Base-by-base conservation (phyloP, 2,888 invertebrate species). In the Blera fallax region DNA sequence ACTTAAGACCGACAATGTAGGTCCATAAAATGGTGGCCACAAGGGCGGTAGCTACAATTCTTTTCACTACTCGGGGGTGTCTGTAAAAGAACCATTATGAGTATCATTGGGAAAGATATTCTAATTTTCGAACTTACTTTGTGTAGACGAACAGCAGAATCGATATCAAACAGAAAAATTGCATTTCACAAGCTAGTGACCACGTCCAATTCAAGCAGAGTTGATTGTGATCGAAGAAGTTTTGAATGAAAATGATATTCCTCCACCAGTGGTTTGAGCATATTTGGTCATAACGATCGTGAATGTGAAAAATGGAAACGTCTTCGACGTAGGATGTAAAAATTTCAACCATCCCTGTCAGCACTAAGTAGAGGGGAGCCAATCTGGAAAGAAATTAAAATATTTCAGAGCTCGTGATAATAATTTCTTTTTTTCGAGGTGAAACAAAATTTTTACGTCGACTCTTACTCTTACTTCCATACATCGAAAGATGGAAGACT, bases 171-270 rank as follows among this genome's bases (percentile, higher is more conserved):
- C 91, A 87, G 40, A 91, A 92, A 88, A 91, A 92, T 87, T 92
- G 92, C 92, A 92, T 92, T 87, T 92, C 92, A 73, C 92, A 92
- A 48, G 92, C 92, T 82, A 93, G 76, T 0, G 92, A 92, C 92
- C 93, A 93, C 16, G 92, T 92, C 93, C 93, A 93, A 29, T 91
- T 92, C 69, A 92, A 89, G 67, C 93, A 93, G 89, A 93, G 90
- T 5, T 92, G 90, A 16, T 90, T 89, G 79, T 91, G 91, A 58
- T 90, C 88, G 73, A 90, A 92, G 0, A 92, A 87, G 87, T 92
- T 92, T 80, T 92, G 92, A 21, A 92, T 91, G 74, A 92, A 92
- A 14, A 92, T 73, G 0, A 92, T 70, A 88, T 92, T 92, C 24
- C 92, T 89, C 92, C 92, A 92, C 92, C 92, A 92, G 67, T 91